These are phyloP conservation scores for mouse (Mus musculus) DNA, from an alignment of 2,113 vertebrate genomes.

Conservation along the genomic window GRCm39 chrX:150851501-150852000, in stretches of 20 bases:
- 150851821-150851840: not conserved
- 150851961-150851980: slow-evolving; percentile 4
- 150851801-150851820: not conserved
- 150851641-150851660: slow-evolving; percentile 13
- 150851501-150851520: slow-evolving; percentile 6
- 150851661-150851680: slow-evolving; percentile 34
- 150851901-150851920: not conserved
- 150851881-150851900: slow-evolving; percentile 29
- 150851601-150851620: not conserved
- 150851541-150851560: slow-evolving; percentile 15
- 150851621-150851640: slow-evolving; percentile 42
- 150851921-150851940: not conserved
- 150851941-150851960: slow-evolving; percentile 19
- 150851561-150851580: not conserved
- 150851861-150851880: slow-evolving; percentile 6
- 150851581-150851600: slow-evolving; percentile 7
- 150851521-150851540: slow-evolving; percentile 18
- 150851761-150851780: not conserved
- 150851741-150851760: not conserved
- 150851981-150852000: not conserved
- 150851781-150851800: slow-evolving; percentile 43
- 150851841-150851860: slow-evolving; percentile 48
- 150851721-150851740: not conserved
- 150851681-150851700: slow-evolving; percentile 31
- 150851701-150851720: slow-evolving; percentile 1